Base-by-base conservation (phyloP, 2,113 vertebrate species). In the Archocentrus centrarchus region DNA sequence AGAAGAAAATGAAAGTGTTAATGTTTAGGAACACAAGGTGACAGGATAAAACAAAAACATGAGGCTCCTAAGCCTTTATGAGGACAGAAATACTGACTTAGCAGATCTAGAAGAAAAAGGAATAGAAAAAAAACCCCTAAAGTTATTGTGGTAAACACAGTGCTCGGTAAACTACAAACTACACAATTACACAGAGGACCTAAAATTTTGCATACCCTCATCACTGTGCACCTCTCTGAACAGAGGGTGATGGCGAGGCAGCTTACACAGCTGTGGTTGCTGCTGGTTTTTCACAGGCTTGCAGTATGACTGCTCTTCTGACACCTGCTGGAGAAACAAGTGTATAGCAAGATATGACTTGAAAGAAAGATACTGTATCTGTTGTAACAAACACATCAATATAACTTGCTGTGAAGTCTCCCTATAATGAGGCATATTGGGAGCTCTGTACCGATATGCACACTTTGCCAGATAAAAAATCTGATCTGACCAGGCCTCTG, bases 241-340 rank as follows among this genome's bases (percentile, higher is more conserved):
- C 0, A 99, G 96, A 0, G 98, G 98, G 90, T 99, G 98, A 77
- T 97, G 97, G 14, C 97, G 97, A 0, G 98, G 98, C 6, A 99
- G 97, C 76, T 97, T 97, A 86, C 96, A 95, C 61, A 99, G 92
- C 0, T 96, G 95, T 0, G 61, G 70, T 91, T 97, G 96, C 80
- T 90, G 87, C 9, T 97, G 96, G 41, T 97, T 97, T 75, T 97
- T 97, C 75, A 97, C 87, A n/a, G 97, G 97, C 90, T 97, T 97
- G 90, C 97, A 97, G 41, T 96, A 96, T 0, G 96, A 66, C 80
- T 97, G 97, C 35, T 97, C 97, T 85, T 95, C 96, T 2, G 95
- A 95, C 92, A 93, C 95, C 97, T 97, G 91, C 62, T 93, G 79
- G 94, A 92, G 78, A 18, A 81, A 84, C 5, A 81, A 6, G 50